Evolutionary conservation across 2,113 vertebrate species (phyloP).

Genomic region (Podarcis raffonei): DNA sequence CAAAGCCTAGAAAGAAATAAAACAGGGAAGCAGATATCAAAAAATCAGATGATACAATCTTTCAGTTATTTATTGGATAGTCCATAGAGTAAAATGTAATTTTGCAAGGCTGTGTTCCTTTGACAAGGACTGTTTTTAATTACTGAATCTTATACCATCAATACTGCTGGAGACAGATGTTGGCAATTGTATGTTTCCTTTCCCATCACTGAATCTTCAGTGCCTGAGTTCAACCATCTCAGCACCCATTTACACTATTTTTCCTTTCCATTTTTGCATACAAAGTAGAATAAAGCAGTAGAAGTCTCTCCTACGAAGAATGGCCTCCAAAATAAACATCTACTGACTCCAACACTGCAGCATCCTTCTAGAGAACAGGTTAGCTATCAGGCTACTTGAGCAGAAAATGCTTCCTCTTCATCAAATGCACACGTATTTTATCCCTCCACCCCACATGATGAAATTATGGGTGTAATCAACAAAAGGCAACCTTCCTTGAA

Average conservation of each 20-base stretch:
- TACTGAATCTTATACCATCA: not conserved
- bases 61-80: slow-evolving; percentile 20
- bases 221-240: not conserved
- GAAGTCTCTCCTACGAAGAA: not conserved
- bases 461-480: not conserved
- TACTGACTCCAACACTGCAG: not conserved
- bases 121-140: not conserved
- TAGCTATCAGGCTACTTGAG: not conserved
- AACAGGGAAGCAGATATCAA: not conserved
- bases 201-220: not conserved
- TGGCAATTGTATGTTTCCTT: not conserved
- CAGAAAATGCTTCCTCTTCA: not conserved
- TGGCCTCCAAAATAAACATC: not conserved
- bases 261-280: slow-evolving; percentile 11
- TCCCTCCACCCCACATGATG: not conserved
- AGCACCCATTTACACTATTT: not conserved
- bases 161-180: not conserved
- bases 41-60: slow-evolving; percentile 37
- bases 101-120: slow-evolving; percentile 12
- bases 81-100: not conserved
- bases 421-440: not conserved
- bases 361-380: not conserved
- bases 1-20: slow-evolving; percentile 14
- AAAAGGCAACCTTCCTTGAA: not conserved
- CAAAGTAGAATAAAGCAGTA: not conserved